phyloP scores from a whole-genome alignment of 2,888 invertebrate species.

The Dryomyza anilis region DNA sequence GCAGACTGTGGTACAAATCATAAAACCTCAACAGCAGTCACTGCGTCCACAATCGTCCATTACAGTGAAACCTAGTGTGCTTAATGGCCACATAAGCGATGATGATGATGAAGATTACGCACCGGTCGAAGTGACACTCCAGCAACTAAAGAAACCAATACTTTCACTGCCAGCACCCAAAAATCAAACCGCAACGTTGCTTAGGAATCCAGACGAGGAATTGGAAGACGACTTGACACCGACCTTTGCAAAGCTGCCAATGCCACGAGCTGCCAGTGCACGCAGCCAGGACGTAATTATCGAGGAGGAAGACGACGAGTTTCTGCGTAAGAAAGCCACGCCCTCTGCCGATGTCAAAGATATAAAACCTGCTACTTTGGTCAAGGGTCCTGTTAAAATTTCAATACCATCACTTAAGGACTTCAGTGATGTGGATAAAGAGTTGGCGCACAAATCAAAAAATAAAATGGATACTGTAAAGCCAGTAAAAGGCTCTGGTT shows the following conservation, averaged over 20 bases:
- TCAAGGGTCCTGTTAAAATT: conserved; percentile 67
- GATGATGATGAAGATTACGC: conserved; percentile 49
- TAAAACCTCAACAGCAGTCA: conserved; percentile 26
- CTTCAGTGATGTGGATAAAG: conserved; percentile 52
- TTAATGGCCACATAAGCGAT: conserved; percentile 51
- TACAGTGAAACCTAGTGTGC: conserved; percentile 33
- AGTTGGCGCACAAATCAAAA: conserved; percentile 41
- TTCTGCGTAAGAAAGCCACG: conserved; percentile 66
- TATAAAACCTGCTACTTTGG: conserved; percentile 47
- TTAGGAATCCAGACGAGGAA: conserved; percentile 20
- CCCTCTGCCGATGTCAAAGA: conserved; percentile 34
- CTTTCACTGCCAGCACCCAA: conserved; percentile 53
- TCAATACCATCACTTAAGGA: conserved; percentile 72
- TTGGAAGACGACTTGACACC: conserved; percentile 35
- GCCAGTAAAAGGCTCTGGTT: conserved; percentile 58
- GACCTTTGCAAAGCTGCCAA: conserved; percentile 53
- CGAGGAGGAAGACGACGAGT: conserved; percentile 72
- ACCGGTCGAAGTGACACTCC: conserved; percentile 36
- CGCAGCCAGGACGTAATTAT: conserved; percentile 24
- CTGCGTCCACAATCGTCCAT: background rate
- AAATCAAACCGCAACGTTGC: conserved; percentile 3
- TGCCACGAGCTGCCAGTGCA: conserved; percentile 43
- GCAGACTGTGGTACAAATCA: background rate
- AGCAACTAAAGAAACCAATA: conserved; percentile 31
- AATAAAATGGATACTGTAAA: background rate